Conservation (phyloP, 2,113 vertebrate species). For the Semnornis frantzii region DNA sequence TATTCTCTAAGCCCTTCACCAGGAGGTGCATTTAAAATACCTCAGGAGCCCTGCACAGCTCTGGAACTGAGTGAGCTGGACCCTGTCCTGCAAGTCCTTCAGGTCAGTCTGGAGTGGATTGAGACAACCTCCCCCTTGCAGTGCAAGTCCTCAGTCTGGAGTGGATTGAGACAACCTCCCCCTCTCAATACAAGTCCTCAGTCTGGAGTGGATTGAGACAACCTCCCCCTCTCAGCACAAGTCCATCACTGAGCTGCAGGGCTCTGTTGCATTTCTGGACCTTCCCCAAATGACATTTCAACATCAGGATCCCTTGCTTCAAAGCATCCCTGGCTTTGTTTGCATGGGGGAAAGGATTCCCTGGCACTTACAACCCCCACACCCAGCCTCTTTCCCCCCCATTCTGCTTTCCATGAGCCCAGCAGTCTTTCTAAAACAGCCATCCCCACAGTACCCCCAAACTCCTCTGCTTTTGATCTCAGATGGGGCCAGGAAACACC, state of each 20-base stretch:
- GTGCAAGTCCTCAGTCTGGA: background rate
- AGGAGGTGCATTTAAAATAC: too few species aligned
- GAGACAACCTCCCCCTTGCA: background rate
- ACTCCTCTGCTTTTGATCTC: constrained; percentile 3
- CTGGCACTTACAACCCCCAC: constrained; percentile 13
- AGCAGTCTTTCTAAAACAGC: background rate
- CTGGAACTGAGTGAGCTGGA: background rate
- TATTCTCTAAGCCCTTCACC: too few species aligned
- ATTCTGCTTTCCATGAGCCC: background rate
- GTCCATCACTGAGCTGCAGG: background rate
- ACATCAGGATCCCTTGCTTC: background rate
- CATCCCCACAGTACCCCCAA: background rate
- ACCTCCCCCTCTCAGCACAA: background rate
- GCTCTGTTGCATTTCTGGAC: background rate
- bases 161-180: background rate
- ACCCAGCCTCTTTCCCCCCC: background rate
- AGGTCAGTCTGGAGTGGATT: background rate
- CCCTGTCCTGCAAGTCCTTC: accelerated
- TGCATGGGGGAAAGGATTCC: background rate
- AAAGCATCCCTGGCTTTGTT: constrained; percentile 12
- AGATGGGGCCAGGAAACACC: constrained; percentile 31
- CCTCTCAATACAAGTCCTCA: background rate
- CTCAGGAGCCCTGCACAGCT: background rate
- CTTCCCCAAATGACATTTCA: background rate
- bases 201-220: background rate